phyloP scores from a whole-genome alignment of 2,113 vertebrate genomes.

The Delphinapterus leucas region DNA sequence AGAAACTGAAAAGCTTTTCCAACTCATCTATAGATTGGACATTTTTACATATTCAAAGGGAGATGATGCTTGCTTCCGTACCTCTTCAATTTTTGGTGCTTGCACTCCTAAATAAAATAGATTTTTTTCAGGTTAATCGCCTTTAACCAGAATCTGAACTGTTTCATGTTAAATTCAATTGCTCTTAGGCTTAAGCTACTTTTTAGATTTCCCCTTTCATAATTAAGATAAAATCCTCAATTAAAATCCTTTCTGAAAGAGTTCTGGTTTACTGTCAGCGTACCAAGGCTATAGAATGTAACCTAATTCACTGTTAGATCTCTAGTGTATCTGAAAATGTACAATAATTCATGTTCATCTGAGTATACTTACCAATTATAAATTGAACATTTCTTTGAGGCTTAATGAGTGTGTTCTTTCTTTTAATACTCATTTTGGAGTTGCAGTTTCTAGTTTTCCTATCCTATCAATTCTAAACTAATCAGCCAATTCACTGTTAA shows the following conservation, averaged over 20 bases:
- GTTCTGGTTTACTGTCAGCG: background rate
- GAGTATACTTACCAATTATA: background rate
- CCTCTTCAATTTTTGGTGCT: background rate
- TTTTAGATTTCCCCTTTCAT: conserved; percentile 42
- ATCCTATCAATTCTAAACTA: background rate
- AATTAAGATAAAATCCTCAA: conserved; percentile 55
- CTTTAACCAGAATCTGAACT: conserved; percentile 15
- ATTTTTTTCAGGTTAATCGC: conserved; percentile 45
- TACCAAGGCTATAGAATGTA: background rate
- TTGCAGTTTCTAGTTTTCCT: background rate
- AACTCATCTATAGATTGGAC: conserved; percentile 40
- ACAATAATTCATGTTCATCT: background rate
- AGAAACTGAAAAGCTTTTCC: conserved; percentile 35
- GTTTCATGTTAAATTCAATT: conserved; percentile 20
- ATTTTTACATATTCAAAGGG: conserved; percentile 15
- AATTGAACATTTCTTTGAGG: background rate
- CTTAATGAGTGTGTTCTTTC: background rate
- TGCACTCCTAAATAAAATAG: background rate
- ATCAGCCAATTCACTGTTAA: background rate
- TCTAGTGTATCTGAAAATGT: background rate
- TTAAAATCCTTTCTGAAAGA: conserved; percentile 16
- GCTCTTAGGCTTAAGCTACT: conserved; percentile 21
- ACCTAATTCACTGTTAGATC: conserved; percentile 11
- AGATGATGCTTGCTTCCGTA: background rate
- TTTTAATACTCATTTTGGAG: background rate